Base-by-base conservation (phyloP, 64 coral and sea anemone species). In the Pocillopora verrucosa region DNA sequence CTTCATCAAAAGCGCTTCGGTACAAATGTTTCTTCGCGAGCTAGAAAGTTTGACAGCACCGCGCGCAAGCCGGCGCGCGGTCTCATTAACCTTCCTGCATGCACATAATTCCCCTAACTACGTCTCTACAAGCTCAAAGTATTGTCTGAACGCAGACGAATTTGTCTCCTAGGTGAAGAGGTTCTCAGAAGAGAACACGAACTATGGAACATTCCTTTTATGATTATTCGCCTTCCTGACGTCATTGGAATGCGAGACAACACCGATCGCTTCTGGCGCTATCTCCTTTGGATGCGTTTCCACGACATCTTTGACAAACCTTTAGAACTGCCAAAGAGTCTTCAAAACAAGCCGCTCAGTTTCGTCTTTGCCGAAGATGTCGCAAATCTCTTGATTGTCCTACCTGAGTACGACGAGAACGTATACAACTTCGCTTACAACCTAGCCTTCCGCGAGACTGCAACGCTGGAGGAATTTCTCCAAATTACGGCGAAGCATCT, bases 241-340 rank as follows among this genome's bases (percentile, higher is more conserved):
- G 87, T 99, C 75, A 93, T 99, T 30, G 97, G 97, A 25, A 79
- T 94, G 87, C 97, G 97, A 77, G 97, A 99, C 85, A 95, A 88
- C 64, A 93, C 94, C 19, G 56, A 99, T 79, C 84, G 97, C 13
- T 95, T 99, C 81, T 99, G 97, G 97, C 86, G 72, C 57, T 99
- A 99, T 64, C 83, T 95, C 17, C 75, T 99, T 25, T 99, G 97
- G 97, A 73, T 99, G 17, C 72, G 90, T 16, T 95, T 95, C 45
- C 88, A 93, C 56, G 94, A 99, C 64, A 61, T 95, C 3, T 58
- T 92, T 12, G 88, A 87, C 17, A 70, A 91, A 37, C 91, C 79
- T 25, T 22, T 99, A 9, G 77, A 57, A 20, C 69, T 93, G 7
- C 94, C 94, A 2, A 88, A 88, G 1, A 87, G 89, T 16, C 68